Evolutionary conservation across 2,888 invertebrate genomes (phyloP), one percentile per base, ranked within the genome.

Genomic region (Chouioia cunea): DNA sequence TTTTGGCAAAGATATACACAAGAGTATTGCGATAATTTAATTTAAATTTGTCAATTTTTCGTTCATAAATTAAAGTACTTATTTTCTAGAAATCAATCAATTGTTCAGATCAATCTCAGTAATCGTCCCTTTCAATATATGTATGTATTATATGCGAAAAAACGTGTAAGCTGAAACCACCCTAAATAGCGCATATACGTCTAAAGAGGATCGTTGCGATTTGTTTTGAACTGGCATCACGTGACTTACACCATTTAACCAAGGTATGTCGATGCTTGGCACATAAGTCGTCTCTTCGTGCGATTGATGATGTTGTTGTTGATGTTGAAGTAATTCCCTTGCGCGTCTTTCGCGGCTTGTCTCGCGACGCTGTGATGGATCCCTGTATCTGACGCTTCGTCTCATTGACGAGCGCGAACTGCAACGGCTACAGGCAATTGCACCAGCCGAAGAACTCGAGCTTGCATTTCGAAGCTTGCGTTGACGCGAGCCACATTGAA

Each of bases 401-500:
- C 82, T 78, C 65, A 83, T 76, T 65, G 81, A 81, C 62, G 82
- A 74, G 59, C 79, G 82, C 60, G 83, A 82, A 73, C 84, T 84
- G 81, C 84, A 85, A 47, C 80, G 81, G 71, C 79, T 79, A 77
- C 85, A 84, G 16, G 82, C 78, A 48, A 79, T 78, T 69, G 80
- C 76, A 63, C 78, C 75, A 52, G 67, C 58, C 44, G 73, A 62
- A 60, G 74, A 36, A 44, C 15, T 16, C 48, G 60, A 23, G 74
- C 54, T 69, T 66, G 73, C 77, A 75, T 54, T 75, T 70, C 18
- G 77, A 63, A 93, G 87, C 79, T 93, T 90, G 72, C 95, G 88
- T 80, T 94, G 93, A 74, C 93, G 90, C 1, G 96, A 93, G 4
- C 95, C 95, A 76, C 97, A 97, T 59, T 93, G 90, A 84, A 97